Base-by-base conservation (phyloP, 2,797 vertebrate species). In the Mus spretus region DNA sequence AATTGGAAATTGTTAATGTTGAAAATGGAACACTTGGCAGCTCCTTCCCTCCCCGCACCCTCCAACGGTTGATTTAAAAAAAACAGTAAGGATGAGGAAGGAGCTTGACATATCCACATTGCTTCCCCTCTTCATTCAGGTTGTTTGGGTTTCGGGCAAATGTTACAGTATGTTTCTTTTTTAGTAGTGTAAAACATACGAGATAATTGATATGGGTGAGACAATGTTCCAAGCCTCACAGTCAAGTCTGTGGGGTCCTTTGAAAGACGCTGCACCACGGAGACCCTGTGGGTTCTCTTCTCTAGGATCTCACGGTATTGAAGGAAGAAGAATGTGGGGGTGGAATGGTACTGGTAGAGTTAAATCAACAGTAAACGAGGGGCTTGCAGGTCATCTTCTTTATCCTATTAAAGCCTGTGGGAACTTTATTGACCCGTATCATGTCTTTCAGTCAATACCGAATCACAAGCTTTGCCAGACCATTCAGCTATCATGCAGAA, bases 21-120 rank as follows among this genome's bases (percentile, higher is more conserved):
- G 70, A 87, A 93, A 91, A 95, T 91, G 95, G 82, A 93, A 79
- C 55, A 37, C 84, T 96, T 93, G 85, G 86, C 81, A 85, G 31
- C 89, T 2, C 40, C 24, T 92, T 91, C 34, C 53, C 67, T 96
- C 26, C 72, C 81, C 22, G 31, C n/a, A 17, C 31, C 17, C 0
- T n/a, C 57, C 15, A 40, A 81, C 34, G 26, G 50, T 95, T 89
- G 67, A 95, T 83, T 19, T 5, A 57, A 57, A 57, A 57, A 57
- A 57, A 19, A 40, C 4, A 75, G 67, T 1, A 67, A 77, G 17
- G 63, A 57, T 31, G 26, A n/a, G 28, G 26, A 7, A 70, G 67
- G 19, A 11, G 3, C 28, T 82, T 90, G 72, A 44, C 67, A 22
- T 50, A 50, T 85, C 44, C 59, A 81, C 63, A 2, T 70, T 77